Percentiles rank a stretch among this genome's conserved stretches.
Evolutionary conservation across 2,113 vertebrate genomes (phyloP).

Genomic region (Paradisaea rubra): DNA sequence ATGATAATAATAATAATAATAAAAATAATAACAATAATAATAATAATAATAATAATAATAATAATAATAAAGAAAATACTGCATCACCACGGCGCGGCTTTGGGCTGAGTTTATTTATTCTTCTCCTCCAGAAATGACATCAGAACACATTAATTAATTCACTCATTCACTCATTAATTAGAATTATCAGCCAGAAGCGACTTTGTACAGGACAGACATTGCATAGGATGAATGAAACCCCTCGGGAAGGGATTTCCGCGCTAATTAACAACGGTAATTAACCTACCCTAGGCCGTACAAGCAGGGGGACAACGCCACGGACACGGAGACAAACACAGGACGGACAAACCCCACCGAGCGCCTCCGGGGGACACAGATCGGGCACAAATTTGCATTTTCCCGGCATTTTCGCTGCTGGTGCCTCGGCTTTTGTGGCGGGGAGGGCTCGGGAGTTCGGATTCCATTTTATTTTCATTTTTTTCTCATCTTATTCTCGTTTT

Average conservation of each 20-base stretch:
- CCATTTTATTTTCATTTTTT: background rate
- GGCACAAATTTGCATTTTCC: background rate
- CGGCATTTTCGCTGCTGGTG: background rate
- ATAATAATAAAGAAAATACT: no score
- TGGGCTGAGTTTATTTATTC: background rate
- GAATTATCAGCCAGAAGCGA: background rate
- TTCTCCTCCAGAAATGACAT: background rate
- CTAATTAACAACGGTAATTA: background rate
- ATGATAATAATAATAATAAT: no score
- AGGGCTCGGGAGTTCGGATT: accelerated
- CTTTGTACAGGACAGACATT: background rate
- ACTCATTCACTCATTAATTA: background rate
- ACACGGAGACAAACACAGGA: background rate
- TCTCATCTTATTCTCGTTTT: background rate
- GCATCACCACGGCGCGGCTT: background rate
- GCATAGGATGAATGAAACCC: background rate
- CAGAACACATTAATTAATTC: background rate
- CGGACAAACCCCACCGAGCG: background rate
- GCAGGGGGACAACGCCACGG: background rate
- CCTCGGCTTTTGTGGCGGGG: background rate
- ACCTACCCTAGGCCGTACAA: background rate
- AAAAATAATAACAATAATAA: no score
- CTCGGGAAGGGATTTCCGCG: background rate
- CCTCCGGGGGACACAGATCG: accelerated
- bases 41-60: background rate